Evolutionary conservation across 1,140 invertebrate genomes (phyloP).

Genomic region (Eumaeus atala): DNA sequence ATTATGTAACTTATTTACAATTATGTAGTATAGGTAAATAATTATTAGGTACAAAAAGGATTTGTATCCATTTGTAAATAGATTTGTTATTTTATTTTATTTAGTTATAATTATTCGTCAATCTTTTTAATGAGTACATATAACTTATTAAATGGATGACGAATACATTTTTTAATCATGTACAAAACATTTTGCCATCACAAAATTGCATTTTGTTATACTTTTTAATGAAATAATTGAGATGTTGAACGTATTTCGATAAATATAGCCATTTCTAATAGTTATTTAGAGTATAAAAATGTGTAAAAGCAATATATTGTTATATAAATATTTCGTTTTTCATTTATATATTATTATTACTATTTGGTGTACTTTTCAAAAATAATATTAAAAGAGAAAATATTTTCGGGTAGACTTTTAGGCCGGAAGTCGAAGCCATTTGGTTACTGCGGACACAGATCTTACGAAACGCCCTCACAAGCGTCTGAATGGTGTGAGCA

Average conservation of each 20-base stretch:
- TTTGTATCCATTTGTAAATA: background rate
- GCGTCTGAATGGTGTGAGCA: no score
- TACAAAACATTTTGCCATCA: background rate
- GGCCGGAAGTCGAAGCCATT: no score
- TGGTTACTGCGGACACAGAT: no score
- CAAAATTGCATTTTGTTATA: conserved; percentile 7
- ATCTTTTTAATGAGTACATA: background rate
- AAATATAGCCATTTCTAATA: conserved; percentile 14
- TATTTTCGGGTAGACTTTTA: no score
- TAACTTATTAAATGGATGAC: no score
- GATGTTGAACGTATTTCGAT: conserved; percentile 10
- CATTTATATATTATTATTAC: no score
- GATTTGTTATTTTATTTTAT: background rate
- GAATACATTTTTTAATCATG: background rate
- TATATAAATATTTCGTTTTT: background rate
- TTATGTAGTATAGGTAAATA: no score
- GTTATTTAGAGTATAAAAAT: conserved; percentile 9
- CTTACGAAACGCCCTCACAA: no score
- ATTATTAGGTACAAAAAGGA: background rate
- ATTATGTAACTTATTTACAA: no score
- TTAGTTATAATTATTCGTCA: background rate
- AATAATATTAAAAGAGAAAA: no score
- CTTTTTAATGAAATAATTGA: background rate
- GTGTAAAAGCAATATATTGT: background rate
- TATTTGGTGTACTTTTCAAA: no score